Evolutionary conservation across 1,140 invertebrate genomes (phyloP).

Genomic region (Chlorops oryzae): DNA sequence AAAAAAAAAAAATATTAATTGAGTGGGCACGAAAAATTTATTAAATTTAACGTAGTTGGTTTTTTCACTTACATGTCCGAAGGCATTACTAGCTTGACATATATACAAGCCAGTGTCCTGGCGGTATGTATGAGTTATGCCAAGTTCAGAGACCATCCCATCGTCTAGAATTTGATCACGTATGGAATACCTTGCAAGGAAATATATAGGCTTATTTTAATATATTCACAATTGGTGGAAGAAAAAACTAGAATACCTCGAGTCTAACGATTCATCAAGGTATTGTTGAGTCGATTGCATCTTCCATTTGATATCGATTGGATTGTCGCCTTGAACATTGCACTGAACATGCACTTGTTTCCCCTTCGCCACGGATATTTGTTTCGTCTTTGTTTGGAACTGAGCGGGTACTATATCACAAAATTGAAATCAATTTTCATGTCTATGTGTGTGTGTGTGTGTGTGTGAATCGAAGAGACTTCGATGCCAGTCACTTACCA

Average conservation of each 20-base stretch:
- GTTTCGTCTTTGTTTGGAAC: conserved; percentile 72
- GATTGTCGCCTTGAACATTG: conserved; percentile 81
- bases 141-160: conserved; percentile 77
- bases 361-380: conserved; percentile 66
- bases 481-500: conserved; percentile 63
- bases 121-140: conserved; percentile 73
- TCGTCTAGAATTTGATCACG: conserved; percentile 68
- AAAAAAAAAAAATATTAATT: neutral
- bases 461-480: neutral
- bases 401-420: conserved; percentile 66
- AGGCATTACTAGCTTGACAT: conserved; percentile 80
- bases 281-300: conserved; percentile 55
- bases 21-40: neutral
- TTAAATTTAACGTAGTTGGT: neutral
- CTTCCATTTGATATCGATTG: conserved; percentile 79
- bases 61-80: conserved; percentile 60
- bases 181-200: conserved; percentile 57
- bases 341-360: conserved; percentile 76
- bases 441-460: too few species aligned
- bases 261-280: conserved; percentile 62
- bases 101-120: conserved; percentile 85
- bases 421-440: conserved; percentile 16
- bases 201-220: conserved; percentile 7
- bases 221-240: conserved; percentile 23
- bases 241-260: conserved; percentile 51